Base-by-base conservation (phyloP, 2,888 invertebrate genomes). In the Cheilosia grossa region DNA sequence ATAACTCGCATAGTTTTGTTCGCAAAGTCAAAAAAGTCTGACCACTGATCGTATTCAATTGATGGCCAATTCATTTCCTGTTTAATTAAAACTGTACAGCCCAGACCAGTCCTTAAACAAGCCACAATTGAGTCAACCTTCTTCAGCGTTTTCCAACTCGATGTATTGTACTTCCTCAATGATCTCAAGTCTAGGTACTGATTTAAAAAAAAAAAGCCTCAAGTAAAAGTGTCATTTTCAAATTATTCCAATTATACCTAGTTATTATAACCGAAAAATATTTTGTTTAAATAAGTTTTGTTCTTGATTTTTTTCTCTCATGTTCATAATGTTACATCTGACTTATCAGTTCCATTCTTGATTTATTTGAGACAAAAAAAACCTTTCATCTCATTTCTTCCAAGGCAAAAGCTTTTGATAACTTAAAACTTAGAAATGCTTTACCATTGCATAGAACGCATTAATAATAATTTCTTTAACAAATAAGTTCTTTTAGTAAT, bases 391-490 rank as follows among this genome's bases (percentile, higher is more conserved):
- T 83, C 83, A 83, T 83, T 80, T 83, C 63, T 73, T 51, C 69
- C 56, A 81, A 85, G 85, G 85, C 81, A 85, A 85, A 85, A 85
- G 85, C 85, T 85, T 85, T 85, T 85, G 85, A 85, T 85, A 72
- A 64, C 51, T 59, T 70, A 64, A 56, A 44, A 80, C 30, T 33
- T 85, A 81, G 81, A 77, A 66, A 44, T 74, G 83, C 83, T 83
- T 83, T 33, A 42, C 75, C 59, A 75, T 59, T 70, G 74, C 83
- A 83, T 79, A 77, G 73, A 51, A 51, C 51, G 83, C 79, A 74
- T 63, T 56, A 77, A 10, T 37, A 78, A 63, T 7, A 24, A 24
- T 56, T 61, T 47, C 47, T 24, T 51, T 49, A 77, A 70, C 21
- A 59, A 49, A 53, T 54, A 72, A 21, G 66, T 42, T 58, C 56